These are phyloP conservation scores for Pristis pectinata DNA, from an alignment of 2,797 vertebrate species.

Conservation along the genomic window DNA sequence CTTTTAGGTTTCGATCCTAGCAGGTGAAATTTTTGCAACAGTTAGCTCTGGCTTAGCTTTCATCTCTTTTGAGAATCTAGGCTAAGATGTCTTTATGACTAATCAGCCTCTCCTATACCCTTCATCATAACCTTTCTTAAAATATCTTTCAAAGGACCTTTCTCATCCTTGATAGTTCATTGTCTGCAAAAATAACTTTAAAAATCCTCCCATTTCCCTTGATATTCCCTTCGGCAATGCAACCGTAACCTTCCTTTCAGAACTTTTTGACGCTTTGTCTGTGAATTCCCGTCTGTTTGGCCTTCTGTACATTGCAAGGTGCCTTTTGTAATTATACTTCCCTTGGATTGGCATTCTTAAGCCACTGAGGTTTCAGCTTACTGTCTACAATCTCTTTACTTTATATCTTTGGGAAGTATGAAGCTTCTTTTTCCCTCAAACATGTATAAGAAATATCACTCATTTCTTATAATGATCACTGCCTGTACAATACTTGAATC, in stretches of 20 bases:
- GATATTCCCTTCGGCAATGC: not conserved
- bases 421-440: not conserved
- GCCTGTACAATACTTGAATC: not conserved
- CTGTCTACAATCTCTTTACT: not conserved
- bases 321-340: not conserved
- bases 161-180: not conserved
- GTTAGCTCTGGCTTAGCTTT: not conserved
- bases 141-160: not conserved
- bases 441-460: not conserved
- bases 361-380: not conserved
- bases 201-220: not conserved
- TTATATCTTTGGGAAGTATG: not conserved
- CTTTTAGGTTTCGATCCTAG: too few relatives aligned
- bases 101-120: not conserved
- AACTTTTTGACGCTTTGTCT: not conserved
- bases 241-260: not conserved
- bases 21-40: too few relatives aligned
- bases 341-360: not conserved
- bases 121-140: not conserved
- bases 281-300: not conserved
- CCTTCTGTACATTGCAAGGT: not conserved
- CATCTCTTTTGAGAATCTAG: not conserved
- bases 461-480: not conserved
- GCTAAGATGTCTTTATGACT: not conserved
- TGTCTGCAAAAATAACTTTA: not conserved